Conservation (phyloP, 2,888 invertebrate species). For the Stenoptilia bipunctidactyla region DNA sequence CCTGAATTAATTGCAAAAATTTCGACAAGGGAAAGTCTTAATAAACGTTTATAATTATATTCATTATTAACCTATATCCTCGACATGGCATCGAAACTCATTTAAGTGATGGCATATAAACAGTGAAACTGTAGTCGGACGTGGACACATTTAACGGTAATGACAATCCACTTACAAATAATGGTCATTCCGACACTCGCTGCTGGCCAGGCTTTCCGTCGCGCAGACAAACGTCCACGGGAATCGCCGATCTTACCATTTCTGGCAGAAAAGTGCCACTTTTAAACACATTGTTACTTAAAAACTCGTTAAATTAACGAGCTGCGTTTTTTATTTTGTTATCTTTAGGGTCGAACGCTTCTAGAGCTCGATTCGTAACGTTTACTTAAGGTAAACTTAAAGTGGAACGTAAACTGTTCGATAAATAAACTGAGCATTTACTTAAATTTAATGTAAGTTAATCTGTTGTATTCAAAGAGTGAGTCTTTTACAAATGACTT, state of each 20-base stretch:
- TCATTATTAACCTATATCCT: not conserved
- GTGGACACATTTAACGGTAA: not conserved
- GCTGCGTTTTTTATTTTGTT: not conserved
- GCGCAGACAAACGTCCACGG: not conserved
- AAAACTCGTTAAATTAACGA: not conserved
- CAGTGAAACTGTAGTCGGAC: not conserved
- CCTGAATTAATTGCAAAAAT: not conserved
- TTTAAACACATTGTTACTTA: not conserved
- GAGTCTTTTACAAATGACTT: no score
- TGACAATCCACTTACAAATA: not conserved
- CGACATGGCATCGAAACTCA: not conserved
- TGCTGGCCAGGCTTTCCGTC: not conserved
- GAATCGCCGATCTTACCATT: not conserved
- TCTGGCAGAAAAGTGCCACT: not conserved
- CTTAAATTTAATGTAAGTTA: no score
- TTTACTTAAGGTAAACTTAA: no score
- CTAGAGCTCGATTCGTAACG: no score
- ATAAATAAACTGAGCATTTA: no score
- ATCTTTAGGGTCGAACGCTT: not conserved
- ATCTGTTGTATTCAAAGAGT: no score
- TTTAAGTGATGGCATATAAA: not conserved
- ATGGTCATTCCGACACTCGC: not conserved
- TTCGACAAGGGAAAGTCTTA: not conserved
- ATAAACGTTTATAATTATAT: no score
- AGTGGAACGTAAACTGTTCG: no score